phyloP scores from a whole-genome alignment of 2,113 vertebrate species.

The Tetrax tetrax region DNA sequence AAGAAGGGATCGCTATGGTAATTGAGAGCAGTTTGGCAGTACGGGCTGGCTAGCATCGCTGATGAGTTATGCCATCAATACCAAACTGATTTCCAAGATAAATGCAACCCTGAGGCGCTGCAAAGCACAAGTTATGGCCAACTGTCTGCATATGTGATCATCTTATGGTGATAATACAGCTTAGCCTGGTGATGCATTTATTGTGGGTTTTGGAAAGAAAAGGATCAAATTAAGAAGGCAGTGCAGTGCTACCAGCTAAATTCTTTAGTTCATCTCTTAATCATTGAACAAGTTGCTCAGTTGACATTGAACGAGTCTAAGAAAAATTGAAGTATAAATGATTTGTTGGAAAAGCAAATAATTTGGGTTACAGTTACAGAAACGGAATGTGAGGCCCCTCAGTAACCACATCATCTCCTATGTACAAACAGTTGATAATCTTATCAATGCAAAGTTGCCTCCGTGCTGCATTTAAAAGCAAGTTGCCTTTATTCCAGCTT shows the following conservation, averaged over 20 bases:
- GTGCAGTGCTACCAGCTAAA: background rate
- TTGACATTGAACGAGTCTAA: background rate
- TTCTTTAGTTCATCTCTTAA: background rate
- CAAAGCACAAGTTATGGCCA: slow-evolving; percentile 35
- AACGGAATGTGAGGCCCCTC: background rate
- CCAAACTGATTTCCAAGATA: slow-evolving; percentile 49
- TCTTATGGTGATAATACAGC: background rate
- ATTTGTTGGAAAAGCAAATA: background rate
- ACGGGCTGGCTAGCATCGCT: slow-evolving; percentile 17
- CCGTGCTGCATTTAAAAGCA: slow-evolving; percentile 58
- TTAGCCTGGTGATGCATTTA: background rate
- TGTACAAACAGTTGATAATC: slow-evolving; percentile 58
- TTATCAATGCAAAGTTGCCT: slow-evolving; percentile 58
- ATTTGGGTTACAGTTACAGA: slow-evolving; percentile 13
- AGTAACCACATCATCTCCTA: slow-evolving; percentile 7
- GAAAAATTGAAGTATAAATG: background rate
- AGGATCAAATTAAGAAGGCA: background rate
- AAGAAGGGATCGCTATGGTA: background rate
- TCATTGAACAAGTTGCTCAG: background rate
- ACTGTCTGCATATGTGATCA: slow-evolving; percentile 9
- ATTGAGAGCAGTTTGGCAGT: background rate
- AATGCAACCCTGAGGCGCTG: background rate
- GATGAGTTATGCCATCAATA: slow-evolving; percentile 41
- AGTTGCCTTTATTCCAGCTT: slow-evolving; percentile 48
- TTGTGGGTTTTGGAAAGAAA: background rate